phyloP scores from a whole-genome alignment of 1,140 invertebrate species.

The Phthorimaea operculella region DNA sequence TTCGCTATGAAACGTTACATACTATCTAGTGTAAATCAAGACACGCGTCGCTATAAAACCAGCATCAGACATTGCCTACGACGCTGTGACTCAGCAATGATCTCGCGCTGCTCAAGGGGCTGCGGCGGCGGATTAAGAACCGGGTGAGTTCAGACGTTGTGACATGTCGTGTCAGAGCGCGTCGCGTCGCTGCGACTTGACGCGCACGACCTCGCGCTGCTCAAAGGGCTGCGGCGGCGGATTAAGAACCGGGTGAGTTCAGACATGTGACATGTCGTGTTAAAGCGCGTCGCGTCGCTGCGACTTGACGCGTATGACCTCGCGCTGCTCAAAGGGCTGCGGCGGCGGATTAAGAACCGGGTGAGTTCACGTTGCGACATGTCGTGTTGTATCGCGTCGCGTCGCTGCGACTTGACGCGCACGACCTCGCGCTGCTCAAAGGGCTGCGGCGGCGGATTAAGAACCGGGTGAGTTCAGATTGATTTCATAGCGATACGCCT shows the following conservation, averaged over 20 bases:
- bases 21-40: too few relatives aligned
- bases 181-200: constrained; percentile 39
- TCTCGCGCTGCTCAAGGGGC: constrained; percentile 47
- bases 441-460: constrained; percentile 49
- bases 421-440: constrained; percentile 51
- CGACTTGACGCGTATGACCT: constrained; percentile 41
- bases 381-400: constrained; percentile 49
- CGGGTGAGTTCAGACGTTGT: constrained; percentile 43
- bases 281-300: constrained; percentile 45
- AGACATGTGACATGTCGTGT: constrained; percentile 43
- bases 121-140: constrained; percentile 52
- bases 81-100: constrained; percentile 43
- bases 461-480: constrained; percentile 50
- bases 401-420: constrained; percentile 33
- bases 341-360: constrained; percentile 53
- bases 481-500: too few relatives aligned
- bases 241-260: constrained; percentile 56
- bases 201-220: constrained; percentile 45
- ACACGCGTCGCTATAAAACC: constrained; percentile 9
- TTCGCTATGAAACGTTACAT: too few relatives aligned
- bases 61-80: too few relatives aligned
- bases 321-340: constrained; percentile 46
- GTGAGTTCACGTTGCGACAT: constrained; percentile 49
- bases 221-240: constrained; percentile 46
- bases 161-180: constrained; percentile 42